phyloP scores from a whole-genome alignment of 2,797 vertebrate species.

The Cichlasoma orientale region DNA sequence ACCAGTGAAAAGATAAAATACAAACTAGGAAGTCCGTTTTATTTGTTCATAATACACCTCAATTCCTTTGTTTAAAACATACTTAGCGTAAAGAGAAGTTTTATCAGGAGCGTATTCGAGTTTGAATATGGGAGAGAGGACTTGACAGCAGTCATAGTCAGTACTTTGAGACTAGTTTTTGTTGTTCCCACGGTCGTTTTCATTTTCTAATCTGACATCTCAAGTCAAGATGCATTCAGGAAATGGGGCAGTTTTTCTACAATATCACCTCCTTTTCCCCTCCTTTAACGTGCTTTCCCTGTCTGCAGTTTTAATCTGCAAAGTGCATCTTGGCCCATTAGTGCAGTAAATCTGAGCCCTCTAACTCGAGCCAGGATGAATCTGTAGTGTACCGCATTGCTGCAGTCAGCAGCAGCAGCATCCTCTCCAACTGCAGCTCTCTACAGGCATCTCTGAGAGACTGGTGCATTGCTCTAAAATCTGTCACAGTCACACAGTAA shows the following conservation, averaged over 20 bases:
- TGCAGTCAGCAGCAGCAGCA: conserved; percentile 72
- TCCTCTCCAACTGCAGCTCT: conserved; percentile 61
- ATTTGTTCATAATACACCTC: neutral
- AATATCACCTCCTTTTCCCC: conserved; percentile 8
- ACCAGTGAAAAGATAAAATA: conserved; percentile 8
- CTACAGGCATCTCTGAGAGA: conserved; percentile 51
- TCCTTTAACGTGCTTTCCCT: conserved; percentile 14
- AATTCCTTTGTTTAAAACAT: neutral
- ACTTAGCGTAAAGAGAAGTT: neutral
- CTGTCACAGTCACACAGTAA: conserved; percentile 10
- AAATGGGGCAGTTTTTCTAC: neutral
- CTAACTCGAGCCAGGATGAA: conserved; percentile 62
- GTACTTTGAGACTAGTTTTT: neutral
- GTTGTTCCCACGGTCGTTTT: neutral
- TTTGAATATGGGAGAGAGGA: neutral
- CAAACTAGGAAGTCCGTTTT: conserved; percentile 16
- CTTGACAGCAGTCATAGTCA: neutral
- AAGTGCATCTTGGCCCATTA: conserved; percentile 74
- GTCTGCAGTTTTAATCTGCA: conserved; percentile 72
- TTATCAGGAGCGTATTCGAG: neutral
- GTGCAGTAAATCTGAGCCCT: conserved; percentile 75
- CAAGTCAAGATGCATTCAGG: neutral
- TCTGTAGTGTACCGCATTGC: conserved; percentile 78
- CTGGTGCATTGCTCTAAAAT: conserved; percentile 62
- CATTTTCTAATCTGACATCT: neutral